Conservation (phyloP, 2,888 invertebrate species). For the Melanargia galathea region DNA sequence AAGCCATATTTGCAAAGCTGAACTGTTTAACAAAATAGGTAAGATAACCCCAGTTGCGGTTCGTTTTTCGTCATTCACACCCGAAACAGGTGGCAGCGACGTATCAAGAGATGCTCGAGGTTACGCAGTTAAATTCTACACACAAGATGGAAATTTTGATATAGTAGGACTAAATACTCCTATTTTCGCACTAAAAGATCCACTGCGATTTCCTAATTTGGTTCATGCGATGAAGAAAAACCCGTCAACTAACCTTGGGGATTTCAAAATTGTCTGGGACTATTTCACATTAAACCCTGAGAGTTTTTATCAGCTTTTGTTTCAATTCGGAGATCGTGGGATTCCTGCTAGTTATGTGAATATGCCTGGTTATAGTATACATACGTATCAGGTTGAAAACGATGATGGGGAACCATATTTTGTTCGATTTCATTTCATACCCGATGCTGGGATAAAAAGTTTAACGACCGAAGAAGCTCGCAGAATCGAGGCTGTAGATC, state of each 20-base stretch:
- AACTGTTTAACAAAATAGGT: slow-evolving; percentile 86
- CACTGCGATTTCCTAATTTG: slow-evolving; percentile 92
- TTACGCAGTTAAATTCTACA: slow-evolving; percentile 95
- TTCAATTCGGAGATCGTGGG: slow-evolving; percentile 84
- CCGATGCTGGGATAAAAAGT: slow-evolving; percentile 95
- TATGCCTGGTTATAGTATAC: slow-evolving; percentile 98
- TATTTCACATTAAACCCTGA: slow-evolving; percentile 60
- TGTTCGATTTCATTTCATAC: slow-evolving; percentile 97
- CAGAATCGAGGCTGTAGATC: slow-evolving; percentile 89
- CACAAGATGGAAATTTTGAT: slow-evolving; percentile 94
- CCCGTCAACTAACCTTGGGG: slow-evolving; percentile 92
- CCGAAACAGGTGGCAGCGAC: slow-evolving; percentile 92
- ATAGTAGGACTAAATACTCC: slow-evolving; percentile 94
- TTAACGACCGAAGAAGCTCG: slow-evolving; percentile 86
- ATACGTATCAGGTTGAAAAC: slow-evolving; percentile 96
- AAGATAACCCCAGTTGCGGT: slow-evolving; percentile 89
- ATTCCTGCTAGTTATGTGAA: slow-evolving; percentile 95
- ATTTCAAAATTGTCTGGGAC: slow-evolving; percentile 54
- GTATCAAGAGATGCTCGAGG: slow-evolving; percentile 93
- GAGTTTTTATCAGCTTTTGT: slow-evolving; percentile 89
- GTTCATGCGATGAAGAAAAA: slow-evolving; percentile 96
- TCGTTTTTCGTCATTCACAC: slow-evolving; percentile 90
- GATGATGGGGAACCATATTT: slow-evolving; percentile 87
- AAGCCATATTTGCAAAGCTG: slow-evolving; percentile 87
- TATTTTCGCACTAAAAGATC: slow-evolving; percentile 93